Base-by-base conservation (phyloP, 2,888 invertebrate genomes). In the Anaspis maculata region DNA sequence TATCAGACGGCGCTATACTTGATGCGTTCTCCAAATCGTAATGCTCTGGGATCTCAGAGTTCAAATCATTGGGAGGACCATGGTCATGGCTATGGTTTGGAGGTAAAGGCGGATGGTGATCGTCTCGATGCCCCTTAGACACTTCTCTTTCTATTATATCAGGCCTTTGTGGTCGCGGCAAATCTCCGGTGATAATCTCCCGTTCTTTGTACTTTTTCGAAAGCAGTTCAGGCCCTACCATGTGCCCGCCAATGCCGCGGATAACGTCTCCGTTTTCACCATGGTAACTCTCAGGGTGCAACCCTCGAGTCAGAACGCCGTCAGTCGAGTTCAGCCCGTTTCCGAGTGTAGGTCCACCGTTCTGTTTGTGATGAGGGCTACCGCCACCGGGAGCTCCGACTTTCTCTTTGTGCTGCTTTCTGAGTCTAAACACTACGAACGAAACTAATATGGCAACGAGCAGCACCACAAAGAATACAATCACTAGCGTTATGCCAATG, bases 1-100 rank as follows among this genome's bases (percentile, higher is more conserved):
- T 94, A 59, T 96, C 96, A 2, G 94, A 94, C 0, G 96, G 95
- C 1, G 96, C 96, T 48, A 96, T 95, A 0, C 92, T 94, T 62
- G 92, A 94, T 1, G 95, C 94, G 65, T 95, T 95, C 68, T 96
- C 96, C 41, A 96, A 70, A 61, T 96, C 95, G 59, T 96, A 96
- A 61, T 92, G 91, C 60, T 94, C 92, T 0, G 91, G 89, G 41
- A 81, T 72, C 57, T 87, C 86, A 5, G 79, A 80, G 54, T 79
- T 77, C 49, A 89, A 69, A 54, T 88, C 87, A 30, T 83, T 78
- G n/a, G n/a, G n/a, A 25, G 73, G 73, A 14, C 79, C 79, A 51
- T 84, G 84, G 38, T 86, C 83, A 51, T 85, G 76, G 1, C 77
- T 76, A 42, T 76, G 77, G 53, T 76, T 83, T 11, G 80, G 82